Conservation (phyloP, 64 coral and sea anemone species). For the Hydrozoanthus tunicans region DNA sequence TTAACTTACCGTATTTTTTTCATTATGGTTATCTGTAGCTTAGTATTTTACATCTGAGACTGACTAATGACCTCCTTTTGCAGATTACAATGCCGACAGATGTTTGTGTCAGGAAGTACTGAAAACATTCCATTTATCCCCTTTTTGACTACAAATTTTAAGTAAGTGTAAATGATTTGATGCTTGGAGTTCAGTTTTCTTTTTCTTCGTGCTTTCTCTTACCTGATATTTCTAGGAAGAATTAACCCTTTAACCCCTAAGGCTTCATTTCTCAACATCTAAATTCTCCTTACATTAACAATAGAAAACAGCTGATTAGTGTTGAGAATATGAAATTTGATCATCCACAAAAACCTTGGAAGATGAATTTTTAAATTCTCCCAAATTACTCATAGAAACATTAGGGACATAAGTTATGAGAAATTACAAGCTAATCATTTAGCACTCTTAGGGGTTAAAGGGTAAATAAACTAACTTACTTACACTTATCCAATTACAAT, state of each 20-base stretch:
- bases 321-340: too few relatives aligned
- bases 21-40: not conserved
- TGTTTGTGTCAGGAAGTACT: slow-evolving; percentile 44
- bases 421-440: too few relatives aligned
- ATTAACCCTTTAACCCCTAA: too few relatives aligned
- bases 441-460: too few relatives aligned
- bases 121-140: slow-evolving; percentile 72
- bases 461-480: not conserved
- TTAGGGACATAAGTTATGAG: too few relatives aligned
- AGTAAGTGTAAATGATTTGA: slow-evolving; percentile 32
- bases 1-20: not conserved
- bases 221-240: too few relatives aligned
- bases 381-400: too few relatives aligned
- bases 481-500: not conserved
- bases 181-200: not conserved
- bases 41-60: not conserved
- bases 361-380: too few relatives aligned
- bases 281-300: too few relatives aligned
- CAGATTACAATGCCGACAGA: slow-evolving; percentile 57
- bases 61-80: not conserved
- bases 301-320: too few relatives aligned
- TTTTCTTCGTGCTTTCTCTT: not conserved
- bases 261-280: too few relatives aligned
- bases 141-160: slow-evolving; percentile 72
- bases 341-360: too few relatives aligned